Conservation (phyloP, 2,888 invertebrate species). For the Yponomeuta malinellus region DNA sequence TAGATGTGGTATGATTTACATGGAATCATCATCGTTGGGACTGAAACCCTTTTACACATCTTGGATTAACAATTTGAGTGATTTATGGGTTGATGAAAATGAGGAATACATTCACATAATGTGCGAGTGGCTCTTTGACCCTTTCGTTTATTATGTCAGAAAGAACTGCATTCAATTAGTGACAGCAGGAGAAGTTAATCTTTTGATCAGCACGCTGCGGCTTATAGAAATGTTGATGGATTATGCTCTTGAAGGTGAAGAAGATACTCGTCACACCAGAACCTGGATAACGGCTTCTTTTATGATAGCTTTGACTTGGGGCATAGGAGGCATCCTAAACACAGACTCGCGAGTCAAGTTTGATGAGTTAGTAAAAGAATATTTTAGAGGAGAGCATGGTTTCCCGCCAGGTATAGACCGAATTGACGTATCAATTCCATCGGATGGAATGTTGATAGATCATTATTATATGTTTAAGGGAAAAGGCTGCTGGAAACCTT, state of each 20-base stretch:
- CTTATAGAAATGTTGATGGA: conserved; percentile 86
- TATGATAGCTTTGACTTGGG: conserved; percentile 87
- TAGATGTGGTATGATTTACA: conserved; percentile 92
- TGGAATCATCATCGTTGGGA: conserved; percentile 89
- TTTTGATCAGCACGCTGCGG: conserved; percentile 81
- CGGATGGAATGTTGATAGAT: conserved; percentile 87
- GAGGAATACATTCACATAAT: conserved; percentile 76
- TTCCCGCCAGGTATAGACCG: conserved; percentile 74
- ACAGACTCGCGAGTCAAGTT: conserved; percentile 80
- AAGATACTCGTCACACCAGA: conserved; percentile 80
- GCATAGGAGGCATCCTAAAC: conserved; percentile 88
- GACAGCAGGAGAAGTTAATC: conserved; percentile 82
- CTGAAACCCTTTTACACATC: conserved; percentile 88
- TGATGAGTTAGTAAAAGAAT: conserved; percentile 77
- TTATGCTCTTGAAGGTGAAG: conserved; percentile 81
- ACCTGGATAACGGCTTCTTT: conserved; percentile 87
- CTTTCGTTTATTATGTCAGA: conserved; percentile 81
- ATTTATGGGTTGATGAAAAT: conserved; percentile 78
- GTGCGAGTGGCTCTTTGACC: conserved; percentile 88
- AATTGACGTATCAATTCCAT: conserved; percentile 84
- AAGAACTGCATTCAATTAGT: conserved; percentile 80
- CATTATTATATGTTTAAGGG: conserved; percentile 87
- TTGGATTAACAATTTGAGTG: conserved; percentile 83
- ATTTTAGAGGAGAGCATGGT: conserved; percentile 62
- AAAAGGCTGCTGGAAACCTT: conserved; percentile 91